Percentiles rank a stretch among this genome's conserved stretches.
These are phyloP conservation scores for Sialis lutaria DNA, from an alignment of 2,888 invertebrate genomes.

Conservation along the genomic window DNA sequence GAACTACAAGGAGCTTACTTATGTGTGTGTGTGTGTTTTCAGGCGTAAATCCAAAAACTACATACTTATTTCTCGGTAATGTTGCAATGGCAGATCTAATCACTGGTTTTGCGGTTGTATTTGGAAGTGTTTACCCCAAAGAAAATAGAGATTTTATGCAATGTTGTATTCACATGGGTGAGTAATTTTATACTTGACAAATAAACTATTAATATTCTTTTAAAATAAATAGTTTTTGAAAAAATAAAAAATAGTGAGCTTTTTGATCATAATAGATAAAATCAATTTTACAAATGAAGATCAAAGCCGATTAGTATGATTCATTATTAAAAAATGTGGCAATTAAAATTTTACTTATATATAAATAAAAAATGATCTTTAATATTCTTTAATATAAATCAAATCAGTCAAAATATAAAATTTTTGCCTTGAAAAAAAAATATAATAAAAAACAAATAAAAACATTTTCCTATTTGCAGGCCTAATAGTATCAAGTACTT, in stretches of 20 bases:
- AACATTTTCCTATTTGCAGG: constrained; percentile 23
- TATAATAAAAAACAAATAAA: too few relatives aligned
- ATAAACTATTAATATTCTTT: neutral
- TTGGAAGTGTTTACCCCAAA: constrained; percentile 29
- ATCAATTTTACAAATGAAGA: too few relatives aligned
- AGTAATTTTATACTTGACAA: too few relatives aligned
- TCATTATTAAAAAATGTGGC: too few relatives aligned
- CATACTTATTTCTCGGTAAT: constrained; percentile 46
- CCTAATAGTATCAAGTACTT: constrained; percentile 40
- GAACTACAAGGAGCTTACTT: too few relatives aligned
- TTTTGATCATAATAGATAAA: too few relatives aligned
- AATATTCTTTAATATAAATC: too few relatives aligned
- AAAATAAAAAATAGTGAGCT: too few relatives aligned
- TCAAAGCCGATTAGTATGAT: too few relatives aligned
- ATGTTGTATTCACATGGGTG: constrained; percentile 27
- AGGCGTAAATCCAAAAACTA: constrained; percentile 43
- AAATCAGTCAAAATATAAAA: neutral
- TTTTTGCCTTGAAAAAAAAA: neutral
- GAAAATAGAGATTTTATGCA: constrained; percentile 20
- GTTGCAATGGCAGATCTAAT: constrained; percentile 44
- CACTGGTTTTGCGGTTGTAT: constrained; percentile 39
- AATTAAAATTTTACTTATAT: too few relatives aligned
- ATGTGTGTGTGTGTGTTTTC: constrained; percentile 8
- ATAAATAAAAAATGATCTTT: too few relatives aligned
- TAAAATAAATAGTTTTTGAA: too few relatives aligned